Percentiles rank a stretch among this genome's conserved stretches.
phyloP scores from a whole-genome alignment of 2,113 vertebrate species.

The Platanista minor region DNA sequence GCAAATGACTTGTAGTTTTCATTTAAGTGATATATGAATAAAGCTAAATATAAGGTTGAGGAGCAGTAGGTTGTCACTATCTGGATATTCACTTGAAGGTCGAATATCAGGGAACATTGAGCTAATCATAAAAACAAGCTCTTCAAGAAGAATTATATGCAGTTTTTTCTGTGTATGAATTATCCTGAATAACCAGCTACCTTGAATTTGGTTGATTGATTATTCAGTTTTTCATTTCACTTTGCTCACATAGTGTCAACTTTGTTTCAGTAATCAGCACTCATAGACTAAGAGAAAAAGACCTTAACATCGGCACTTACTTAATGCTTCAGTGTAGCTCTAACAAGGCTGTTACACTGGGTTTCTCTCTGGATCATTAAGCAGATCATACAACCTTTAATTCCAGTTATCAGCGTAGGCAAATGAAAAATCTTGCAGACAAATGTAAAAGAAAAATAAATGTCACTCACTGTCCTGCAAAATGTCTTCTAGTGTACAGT shows the following conservation, averaged over 20 bases:
- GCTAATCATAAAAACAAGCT: neutral
- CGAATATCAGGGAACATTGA: neutral
- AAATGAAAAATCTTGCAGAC: constrained; percentile 22
- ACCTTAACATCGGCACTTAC: neutral
- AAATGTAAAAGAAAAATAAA: neutral
- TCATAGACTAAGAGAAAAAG: neutral
- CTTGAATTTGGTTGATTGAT: neutral
- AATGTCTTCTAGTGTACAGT: neutral
- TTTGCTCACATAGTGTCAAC: neutral
- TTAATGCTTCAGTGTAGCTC: constrained; percentile 30
- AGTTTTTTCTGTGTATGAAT: neutral
- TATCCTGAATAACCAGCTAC: neutral
- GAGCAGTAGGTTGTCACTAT: neutral
- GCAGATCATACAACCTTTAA: constrained; percentile 3
- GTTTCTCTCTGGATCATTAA: constrained; percentile 53
- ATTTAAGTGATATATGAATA: neutral
- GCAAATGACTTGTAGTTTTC: neutral
- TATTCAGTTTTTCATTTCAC: constrained; percentile 7
- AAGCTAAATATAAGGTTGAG: neutral
- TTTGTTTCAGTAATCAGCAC: neutral
- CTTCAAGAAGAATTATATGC: neutral
- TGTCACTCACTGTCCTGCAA: neutral
- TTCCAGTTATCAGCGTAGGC: neutral
- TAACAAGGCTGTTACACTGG: neutral
- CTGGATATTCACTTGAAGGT: neutral